Evolutionary conservation across 2,888 invertebrate species (phyloP).

Genomic region (Ptychoptera albimana): DNA sequence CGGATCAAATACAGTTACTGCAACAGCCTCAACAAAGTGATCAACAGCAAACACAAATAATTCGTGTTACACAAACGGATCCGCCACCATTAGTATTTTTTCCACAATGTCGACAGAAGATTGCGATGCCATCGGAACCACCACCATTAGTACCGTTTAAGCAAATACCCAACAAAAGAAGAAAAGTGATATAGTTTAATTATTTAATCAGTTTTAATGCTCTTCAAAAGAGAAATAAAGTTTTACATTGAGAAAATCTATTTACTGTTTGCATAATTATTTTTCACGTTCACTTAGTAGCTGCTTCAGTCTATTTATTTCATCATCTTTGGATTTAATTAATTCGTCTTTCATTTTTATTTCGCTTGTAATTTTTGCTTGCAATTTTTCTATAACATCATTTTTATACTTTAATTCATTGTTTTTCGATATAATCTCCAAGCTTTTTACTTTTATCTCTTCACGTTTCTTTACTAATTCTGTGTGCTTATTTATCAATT

Average conservation of each 20-base stretch:
- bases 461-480: constrained; percentile 1
- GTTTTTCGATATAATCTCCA: not conserved
- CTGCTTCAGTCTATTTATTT: constrained; percentile 2
- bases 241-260: not conserved
- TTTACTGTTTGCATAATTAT: not conserved
- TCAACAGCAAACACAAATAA: constrained; percentile 1
- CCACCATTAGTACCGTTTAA: constrained; percentile 16
- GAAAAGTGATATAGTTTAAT: not conserved
- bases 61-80: constrained; percentile 5
- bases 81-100: constrained; percentile 16
- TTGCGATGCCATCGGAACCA: constrained; percentile 12
- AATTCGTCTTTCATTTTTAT: not conserved
- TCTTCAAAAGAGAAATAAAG: not conserved
- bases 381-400: constrained; percentile 1
- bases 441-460: not conserved
- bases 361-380: not conserved
- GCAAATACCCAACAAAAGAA: constrained; percentile 12
- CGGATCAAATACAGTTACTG: not conserved
- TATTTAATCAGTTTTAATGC: not conserved
- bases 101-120: constrained; percentile 6
- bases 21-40: not conserved
- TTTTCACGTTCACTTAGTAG: not conserved
- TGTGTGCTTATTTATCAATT: not conserved
- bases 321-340: not conserved
- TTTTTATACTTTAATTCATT: not conserved